A percentile compares a stretch with the other conserved stretches of the same genome.
phyloP scores from a whole-genome alignment of 2,888 invertebrate genomes.

The Pseudoips prasinana region DNA sequence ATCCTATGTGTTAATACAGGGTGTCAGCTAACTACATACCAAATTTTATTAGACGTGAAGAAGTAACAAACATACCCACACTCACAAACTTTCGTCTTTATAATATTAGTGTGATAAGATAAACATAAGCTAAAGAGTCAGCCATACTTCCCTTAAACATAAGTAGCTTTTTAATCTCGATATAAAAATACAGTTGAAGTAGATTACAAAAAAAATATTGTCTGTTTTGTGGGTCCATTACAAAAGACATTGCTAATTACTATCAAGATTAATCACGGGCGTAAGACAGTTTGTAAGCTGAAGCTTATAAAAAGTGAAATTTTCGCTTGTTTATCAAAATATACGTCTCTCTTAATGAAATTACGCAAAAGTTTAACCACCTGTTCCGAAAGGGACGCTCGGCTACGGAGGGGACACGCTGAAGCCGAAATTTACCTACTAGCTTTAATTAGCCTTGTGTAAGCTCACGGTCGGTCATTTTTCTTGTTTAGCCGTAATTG shows the following conservation, averaged over 20 bases:
- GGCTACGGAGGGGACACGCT: slow-evolving; percentile 45
- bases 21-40: too few species aligned
- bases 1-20: too few species aligned
- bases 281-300: slow-evolving; percentile 37
- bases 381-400: slow-evolving; percentile 54
- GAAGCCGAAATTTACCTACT: slow-evolving; percentile 71
- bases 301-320: slow-evolving; percentile 42
- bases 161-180: too few species aligned
- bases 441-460: slow-evolving; percentile 76
- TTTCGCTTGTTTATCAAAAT: slow-evolving; percentile 62
- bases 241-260: slow-evolving; percentile 19
- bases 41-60: too few species aligned
- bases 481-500: slow-evolving; percentile 80
- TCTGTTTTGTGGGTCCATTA: too few species aligned
- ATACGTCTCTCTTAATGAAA: slow-evolving; percentile 63
- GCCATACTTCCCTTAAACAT: too few species aligned
- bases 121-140: too few species aligned
- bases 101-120: too few species aligned
- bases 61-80: too few species aligned
- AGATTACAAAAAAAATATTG: too few species aligned
- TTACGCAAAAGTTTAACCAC: slow-evolving; percentile 70
- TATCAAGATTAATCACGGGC: slow-evolving; percentile 46
- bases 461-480: slow-evolving; percentile 73
- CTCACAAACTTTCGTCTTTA: too few species aligned
- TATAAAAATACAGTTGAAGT: too few species aligned